Base-by-base conservation (phyloP, 1,140 invertebrate genomes). In the Aphidius gifuensis region DNA sequence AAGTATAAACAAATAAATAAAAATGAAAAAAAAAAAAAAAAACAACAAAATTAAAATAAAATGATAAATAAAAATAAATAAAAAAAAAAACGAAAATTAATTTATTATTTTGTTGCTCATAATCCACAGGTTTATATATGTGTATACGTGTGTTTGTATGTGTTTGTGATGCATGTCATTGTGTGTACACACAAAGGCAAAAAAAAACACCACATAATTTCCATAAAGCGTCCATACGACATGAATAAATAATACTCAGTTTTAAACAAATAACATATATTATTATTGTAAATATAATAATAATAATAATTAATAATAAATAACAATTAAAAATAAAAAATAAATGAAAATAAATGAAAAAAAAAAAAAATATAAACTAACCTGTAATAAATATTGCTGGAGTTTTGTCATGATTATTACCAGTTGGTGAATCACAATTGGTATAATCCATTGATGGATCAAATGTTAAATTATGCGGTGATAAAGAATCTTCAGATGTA, bases 381-480 rank as follows among this genome's bases (percentile, higher is more conserved):
- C 76, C 76, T 75, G 69, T 75, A 46, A 77, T 50, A 48, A 66
- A 49, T 44, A 69, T 64, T 11, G 62, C 16, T 6, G 70, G 68
- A 21, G 70, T 73, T 42, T 72, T 68, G 57, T 72, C 65, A 21
- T 65, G 64, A 55, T 69, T 69, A 46, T 60, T 62, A n/a, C 58
- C 46, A 38, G 62, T 62, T 66, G 70, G 72, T 62, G 51, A 68
- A 66, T 74, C 76, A 64, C 64, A 73, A 62, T 80, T 74, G 69
- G 73, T 73, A 58, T 70, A 75, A 5, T 77, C 74, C 70, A 79
- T 76, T 3, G 65, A 49, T 51, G 64, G 65, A 16, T 62, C 57
- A 75, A 82, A 80, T 1, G 69, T 74, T 5, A 80, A 68, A 64
- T 78, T 79, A 49, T 74, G 74, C 5, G 77, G 76, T 45, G 76